A percentile compares a stretch with the other conserved stretches of the same genome.
Evolutionary conservation across 2,797 vertebrate genomes (phyloP).

Genomic region (Xenops minutus): DNA sequence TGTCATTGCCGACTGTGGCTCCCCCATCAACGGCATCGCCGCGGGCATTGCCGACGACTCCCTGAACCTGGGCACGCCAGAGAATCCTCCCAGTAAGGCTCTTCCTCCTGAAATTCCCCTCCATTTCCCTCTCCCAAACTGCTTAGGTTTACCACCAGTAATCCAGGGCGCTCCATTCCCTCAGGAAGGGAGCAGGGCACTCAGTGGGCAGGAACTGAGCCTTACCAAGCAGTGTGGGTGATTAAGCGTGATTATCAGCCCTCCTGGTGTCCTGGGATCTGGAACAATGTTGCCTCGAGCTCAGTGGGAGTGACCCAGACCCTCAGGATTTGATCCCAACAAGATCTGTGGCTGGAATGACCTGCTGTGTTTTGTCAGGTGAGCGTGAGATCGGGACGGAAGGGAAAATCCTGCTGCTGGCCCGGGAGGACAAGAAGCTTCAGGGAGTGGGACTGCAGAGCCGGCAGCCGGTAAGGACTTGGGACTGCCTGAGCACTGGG

Average conservation of each 20-base stretch:
- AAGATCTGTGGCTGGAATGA: background rate
- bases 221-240: too few relatives aligned
- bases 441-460: conserved; percentile 78
- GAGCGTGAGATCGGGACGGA: conserved; percentile 80
- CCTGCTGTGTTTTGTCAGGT: conserved; percentile 48
- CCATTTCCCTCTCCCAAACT: rapidly evolving
- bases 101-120: rapidly evolving
- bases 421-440: conserved; percentile 78
- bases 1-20: conserved; percentile 66
- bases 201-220: background rate
- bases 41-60: conserved; percentile 66
- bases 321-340: background rate
- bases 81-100: conserved; percentile 72
- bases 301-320: background rate
- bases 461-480: conserved; percentile 74
- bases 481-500: background rate
- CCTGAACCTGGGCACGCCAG: conserved; percentile 71
- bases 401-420: conserved; percentile 78
- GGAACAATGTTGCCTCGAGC: background rate
- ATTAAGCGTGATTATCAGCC: background rate
- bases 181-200: rapidly evolving
- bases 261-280: background rate
- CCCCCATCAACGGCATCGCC: conserved; percentile 72
- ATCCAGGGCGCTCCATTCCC: background rate
- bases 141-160: background rate